Percentiles rank a stretch among this genome's conserved stretches.
Evolutionary conservation across 1,140 invertebrate species (phyloP).

Genomic region (Drosophila ohnishii): DNA sequence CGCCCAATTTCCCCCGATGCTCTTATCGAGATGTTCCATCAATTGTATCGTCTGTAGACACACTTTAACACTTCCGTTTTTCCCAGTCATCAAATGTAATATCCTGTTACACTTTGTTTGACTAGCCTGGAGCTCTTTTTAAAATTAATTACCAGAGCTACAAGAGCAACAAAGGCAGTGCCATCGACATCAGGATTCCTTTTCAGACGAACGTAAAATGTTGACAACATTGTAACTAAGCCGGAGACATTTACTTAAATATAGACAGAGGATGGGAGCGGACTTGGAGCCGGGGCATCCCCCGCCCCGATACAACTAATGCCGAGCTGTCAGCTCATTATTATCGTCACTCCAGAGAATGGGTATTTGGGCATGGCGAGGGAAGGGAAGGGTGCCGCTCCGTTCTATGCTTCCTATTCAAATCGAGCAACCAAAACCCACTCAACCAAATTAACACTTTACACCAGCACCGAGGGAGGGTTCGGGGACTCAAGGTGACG

Average conservation of each 20-base stretch:
- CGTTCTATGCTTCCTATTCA: slow-evolving; percentile 59
- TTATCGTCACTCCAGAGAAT: slow-evolving; percentile 68
- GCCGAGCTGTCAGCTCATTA: slow-evolving; percentile 80
- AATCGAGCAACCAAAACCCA: slow-evolving; percentile 76
- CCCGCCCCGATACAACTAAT: slow-evolving; percentile 71
- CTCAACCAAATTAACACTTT: slow-evolving; percentile 81
- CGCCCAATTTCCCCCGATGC: slow-evolving; percentile 29
- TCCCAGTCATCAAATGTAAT: slow-evolving; percentile 77
- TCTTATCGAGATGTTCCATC: slow-evolving; percentile 46
- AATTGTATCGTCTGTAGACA: slow-evolving; percentile 68
- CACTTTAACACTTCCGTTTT: slow-evolving; percentile 77
- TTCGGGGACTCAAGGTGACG: slow-evolving; percentile 10
- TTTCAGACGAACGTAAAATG: slow-evolving; percentile 72
- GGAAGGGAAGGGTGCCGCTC: neutral
- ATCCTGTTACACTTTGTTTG: slow-evolving; percentile 81
- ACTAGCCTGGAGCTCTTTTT: slow-evolving; percentile 76
- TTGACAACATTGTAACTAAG: slow-evolving; percentile 79
- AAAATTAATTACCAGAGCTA: slow-evolving; percentile 78
- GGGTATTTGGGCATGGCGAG: neutral
- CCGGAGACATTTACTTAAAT: slow-evolving; percentile 74
- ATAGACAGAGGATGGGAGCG: slow-evolving; percentile 32
- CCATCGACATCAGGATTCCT: slow-evolving; percentile 18
- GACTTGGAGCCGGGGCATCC: neutral
- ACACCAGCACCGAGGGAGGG: slow-evolving; percentile 22
- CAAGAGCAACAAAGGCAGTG: slow-evolving; percentile 51